A percentile compares a stretch with the other conserved stretches of the same genome.
These are phyloP conservation scores for Gallinago paraguaiae DNA, from an alignment of 2,113 vertebrate species.

Conservation along the genomic window DNA sequence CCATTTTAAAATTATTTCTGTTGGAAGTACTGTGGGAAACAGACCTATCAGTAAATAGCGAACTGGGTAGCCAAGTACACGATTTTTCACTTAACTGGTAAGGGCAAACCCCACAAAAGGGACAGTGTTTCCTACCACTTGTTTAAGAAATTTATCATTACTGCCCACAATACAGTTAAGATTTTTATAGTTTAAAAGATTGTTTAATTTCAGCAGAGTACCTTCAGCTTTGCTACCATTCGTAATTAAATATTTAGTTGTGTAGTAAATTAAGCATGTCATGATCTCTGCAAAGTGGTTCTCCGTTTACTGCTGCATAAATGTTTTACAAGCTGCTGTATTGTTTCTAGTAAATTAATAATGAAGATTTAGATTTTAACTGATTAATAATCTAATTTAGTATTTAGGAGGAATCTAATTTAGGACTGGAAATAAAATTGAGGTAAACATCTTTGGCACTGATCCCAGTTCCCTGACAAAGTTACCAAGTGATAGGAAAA, in stretches of 20 bases:
- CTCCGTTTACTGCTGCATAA: slow-evolving; percentile 74
- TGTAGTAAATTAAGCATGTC: slow-evolving; percentile 73
- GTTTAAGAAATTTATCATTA: not conserved
- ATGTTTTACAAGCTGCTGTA: slow-evolving; percentile 78
- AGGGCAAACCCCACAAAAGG: not conserved
- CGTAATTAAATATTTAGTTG: slow-evolving; percentile 77
- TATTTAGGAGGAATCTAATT: slow-evolving; percentile 67
- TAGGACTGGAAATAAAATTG: slow-evolving; percentile 34
- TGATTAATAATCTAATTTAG: slow-evolving; percentile 76
- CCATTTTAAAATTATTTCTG: not conserved
- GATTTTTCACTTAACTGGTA: not conserved
- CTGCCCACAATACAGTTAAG: not conserved
- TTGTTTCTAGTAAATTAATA: slow-evolving; percentile 80
- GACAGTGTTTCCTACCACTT: not conserved
- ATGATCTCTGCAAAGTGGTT: slow-evolving; percentile 62
- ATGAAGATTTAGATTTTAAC: slow-evolving; percentile 77
- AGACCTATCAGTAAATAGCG: not conserved
- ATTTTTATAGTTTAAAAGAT: slow-evolving; percentile 25
- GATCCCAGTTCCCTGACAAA: slow-evolving; percentile 39
- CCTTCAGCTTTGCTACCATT: slow-evolving; percentile 56
- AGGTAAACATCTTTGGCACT: slow-evolving; percentile 55
- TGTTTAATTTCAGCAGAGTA: slow-evolving; percentile 61
- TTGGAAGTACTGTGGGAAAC: not conserved
- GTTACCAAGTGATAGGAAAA: not conserved
- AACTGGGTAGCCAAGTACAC: not conserved